phyloP scores from a whole-genome alignment of 2,113 vertebrate species.

The Balaenoptera acutorostrata region DNA sequence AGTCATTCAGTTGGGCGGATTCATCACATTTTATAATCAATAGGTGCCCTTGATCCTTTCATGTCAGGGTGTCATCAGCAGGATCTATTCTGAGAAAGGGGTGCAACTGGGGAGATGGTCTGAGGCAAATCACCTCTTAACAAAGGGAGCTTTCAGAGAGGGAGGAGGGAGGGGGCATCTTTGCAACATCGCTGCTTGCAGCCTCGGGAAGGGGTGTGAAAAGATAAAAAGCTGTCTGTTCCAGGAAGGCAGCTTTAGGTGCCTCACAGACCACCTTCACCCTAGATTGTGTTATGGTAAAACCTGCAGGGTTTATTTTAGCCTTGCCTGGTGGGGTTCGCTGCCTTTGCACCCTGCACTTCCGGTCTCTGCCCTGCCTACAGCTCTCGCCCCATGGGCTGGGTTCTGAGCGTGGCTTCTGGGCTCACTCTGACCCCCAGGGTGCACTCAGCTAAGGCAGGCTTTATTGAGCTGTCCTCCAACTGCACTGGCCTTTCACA shows the following conservation, averaged over 20 bases:
- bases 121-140: neutral
- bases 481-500: neutral
- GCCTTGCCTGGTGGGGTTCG: neutral
- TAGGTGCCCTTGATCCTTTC: neutral
- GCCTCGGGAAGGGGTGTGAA: neutral
- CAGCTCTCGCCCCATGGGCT: neutral
- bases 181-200: neutral
- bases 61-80: neutral
- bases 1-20: neutral
- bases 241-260: neutral
- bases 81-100: neutral
- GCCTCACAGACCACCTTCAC: neutral
- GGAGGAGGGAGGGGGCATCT: neutral
- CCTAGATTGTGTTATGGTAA: neutral
- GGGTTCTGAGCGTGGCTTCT: neutral
- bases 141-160: neutral
- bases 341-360: neutral
- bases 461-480: neutral
- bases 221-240: neutral
- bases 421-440: neutral
- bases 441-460: neutral
- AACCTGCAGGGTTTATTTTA: neutral
- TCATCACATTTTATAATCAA: neutral
- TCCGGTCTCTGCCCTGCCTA: neutral
- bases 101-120: neutral